Base-by-base conservation (phyloP, 2,888 invertebrate genomes). In the Glaucopsyche alexis region DNA sequence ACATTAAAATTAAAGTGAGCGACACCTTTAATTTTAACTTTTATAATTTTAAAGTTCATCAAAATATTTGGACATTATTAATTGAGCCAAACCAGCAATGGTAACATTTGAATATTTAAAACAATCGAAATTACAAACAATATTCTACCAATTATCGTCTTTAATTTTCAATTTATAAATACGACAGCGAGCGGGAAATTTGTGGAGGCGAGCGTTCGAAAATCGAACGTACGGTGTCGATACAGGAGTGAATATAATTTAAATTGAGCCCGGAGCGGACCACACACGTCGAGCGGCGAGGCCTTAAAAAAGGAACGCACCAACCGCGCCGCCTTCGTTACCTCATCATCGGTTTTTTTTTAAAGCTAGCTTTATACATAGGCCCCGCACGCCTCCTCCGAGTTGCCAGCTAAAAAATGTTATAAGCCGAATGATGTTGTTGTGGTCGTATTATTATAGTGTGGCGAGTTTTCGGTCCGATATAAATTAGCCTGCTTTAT, bases 321-420 rank as follows among this genome's bases (percentile, higher is more conserved):
- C 82, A 88, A 90, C 87, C 89, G 90, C 88, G 89, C 90, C 89
- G 88, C 89, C 89, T 89, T 91, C 91, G 92, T 91, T 91, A 90
- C 91, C 90, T 91, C 91, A 91, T 91, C 91, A 87, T 87, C 86
- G 87, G 84, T 81, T 87, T 89, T 83, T 89, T 89, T 87, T 87
- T 87, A 85, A 76, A 83, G 82, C 89, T 89, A 90, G 88, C 84
- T 77, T 86, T 86, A 90, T 89, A 90, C 88, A 90, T 88, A 90
- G 87, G 83, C 72, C 77, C 79, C 79, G 79, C 80, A 79, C 81
- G 81, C 80, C 82, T 80, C 79, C 79, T 80, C 81, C 77, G 81
- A 77, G 80, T 80, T 82, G 81, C 81, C 81, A 80, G 80, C 79
- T 78, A 81, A 84, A 83, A 72, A 84, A 84, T 79, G 78, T 81